These are phyloP conservation scores for Achatina immaculata DNA, from an alignment of 1,140 invertebrate species.

Conservation along the genomic window DNA sequence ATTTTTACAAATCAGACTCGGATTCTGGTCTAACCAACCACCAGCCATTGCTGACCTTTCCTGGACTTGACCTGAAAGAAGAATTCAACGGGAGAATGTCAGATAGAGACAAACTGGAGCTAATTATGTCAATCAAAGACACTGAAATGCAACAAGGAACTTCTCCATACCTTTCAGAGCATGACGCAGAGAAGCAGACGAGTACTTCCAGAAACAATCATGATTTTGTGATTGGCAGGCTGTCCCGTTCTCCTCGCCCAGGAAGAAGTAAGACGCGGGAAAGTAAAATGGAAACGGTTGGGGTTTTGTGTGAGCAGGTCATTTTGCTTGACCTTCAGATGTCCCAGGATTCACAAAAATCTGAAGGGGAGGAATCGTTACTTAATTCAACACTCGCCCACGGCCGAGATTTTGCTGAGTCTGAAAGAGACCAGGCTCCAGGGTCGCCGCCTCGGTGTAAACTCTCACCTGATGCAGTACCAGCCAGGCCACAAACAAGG, in stretches of 20 bases:
- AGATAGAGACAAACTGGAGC: too few species aligned
- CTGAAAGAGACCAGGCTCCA: constrained; percentile 26
- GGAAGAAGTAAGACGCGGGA: constrained; percentile 43
- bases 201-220: too few species aligned
- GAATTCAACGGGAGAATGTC: constrained; percentile 22
- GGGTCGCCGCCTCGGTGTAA: constrained; percentile 18
- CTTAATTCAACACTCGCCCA: not conserved
- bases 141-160: too few species aligned
- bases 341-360: constrained; percentile 45
- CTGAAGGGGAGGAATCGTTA: not conserved
- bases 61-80: constrained; percentile 19
- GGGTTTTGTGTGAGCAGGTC: constrained; percentile 63
- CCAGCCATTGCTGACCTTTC: constrained; percentile 9
- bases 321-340: constrained; percentile 65
- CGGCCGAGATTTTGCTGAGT: constrained; percentile 8
- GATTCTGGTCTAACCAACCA: not conserved
- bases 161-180: too few species aligned
- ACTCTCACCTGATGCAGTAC: too few species aligned
- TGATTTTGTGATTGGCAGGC: too few species aligned
- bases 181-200: too few species aligned
- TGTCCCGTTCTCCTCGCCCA: constrained; percentile 35
- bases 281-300: constrained; percentile 63
- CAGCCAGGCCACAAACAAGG: too few species aligned
- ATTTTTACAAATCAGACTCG: not conserved
- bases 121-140: too few species aligned